Evolutionary conservation across 2,888 invertebrate genomes (phyloP).

Genomic region (Leucoma salicis): DNA sequence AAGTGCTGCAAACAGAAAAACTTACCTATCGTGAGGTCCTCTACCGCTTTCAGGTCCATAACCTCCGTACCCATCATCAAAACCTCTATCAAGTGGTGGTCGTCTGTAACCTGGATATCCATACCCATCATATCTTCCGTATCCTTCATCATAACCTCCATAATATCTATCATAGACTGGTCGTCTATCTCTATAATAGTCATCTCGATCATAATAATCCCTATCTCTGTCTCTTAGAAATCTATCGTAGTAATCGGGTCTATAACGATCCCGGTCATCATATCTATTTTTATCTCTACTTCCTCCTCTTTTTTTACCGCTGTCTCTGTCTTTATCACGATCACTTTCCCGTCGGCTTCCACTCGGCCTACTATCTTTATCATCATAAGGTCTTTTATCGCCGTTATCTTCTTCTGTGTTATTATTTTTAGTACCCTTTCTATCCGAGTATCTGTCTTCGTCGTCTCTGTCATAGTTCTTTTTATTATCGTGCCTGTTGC

Average conservation of each 20-base stretch:
- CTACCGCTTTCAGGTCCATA: conserved; percentile 55
- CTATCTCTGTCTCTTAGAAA: conserved; percentile 64
- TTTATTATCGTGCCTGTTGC: conserved; percentile 58
- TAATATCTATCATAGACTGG: conserved; percentile 60
- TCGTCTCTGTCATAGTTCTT: conserved; percentile 42
- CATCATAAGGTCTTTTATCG: conserved; percentile 52
- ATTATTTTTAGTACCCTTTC: conserved; percentile 50
- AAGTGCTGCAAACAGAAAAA: no score
- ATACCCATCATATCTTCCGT: conserved; percentile 39
- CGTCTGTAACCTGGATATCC: conserved; percentile 56
- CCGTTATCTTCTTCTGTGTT: conserved; percentile 60
- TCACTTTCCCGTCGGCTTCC: conserved; percentile 49
- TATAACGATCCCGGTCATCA: conserved; percentile 66
- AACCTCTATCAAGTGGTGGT: conserved; percentile 51
- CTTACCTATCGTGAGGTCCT: conserved; percentile 77
- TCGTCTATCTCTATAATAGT: conserved; percentile 55
- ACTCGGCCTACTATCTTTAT: conserved; percentile 47
- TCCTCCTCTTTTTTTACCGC: conserved; percentile 33
- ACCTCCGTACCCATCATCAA: conserved; percentile 64
- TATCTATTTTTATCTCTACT: conserved; percentile 48
- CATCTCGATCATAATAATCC: conserved; percentile 53
- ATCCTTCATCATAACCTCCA: conserved; percentile 46
- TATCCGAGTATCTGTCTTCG: conserved; percentile 54
- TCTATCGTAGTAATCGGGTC: conserved; percentile 71
- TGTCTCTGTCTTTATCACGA: conserved; percentile 56